These are phyloP conservation scores for Pyrrhosoma nymphula DNA, from an alignment of 2,888 invertebrate genomes.

Conservation along the genomic window DNA sequence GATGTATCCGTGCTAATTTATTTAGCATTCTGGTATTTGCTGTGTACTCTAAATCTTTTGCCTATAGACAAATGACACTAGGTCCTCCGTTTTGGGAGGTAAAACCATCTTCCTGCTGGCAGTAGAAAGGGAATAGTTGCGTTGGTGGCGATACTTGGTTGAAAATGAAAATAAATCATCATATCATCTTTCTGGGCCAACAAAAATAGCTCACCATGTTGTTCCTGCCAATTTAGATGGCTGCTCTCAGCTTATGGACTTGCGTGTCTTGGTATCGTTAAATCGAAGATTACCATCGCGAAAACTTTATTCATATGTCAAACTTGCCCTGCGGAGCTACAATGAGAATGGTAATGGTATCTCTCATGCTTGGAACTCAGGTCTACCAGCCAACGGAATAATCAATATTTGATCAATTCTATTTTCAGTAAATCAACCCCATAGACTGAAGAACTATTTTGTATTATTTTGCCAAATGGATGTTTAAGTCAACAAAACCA, in stretches of 20 bases:
- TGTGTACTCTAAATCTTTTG: too few relatives aligned
- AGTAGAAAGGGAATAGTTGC: neutral
- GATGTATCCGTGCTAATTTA: too few relatives aligned
- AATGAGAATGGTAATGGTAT: neutral
- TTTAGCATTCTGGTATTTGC: too few relatives aligned
- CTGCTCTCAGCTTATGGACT: constrained; percentile 8
- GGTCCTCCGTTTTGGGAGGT: too few relatives aligned
- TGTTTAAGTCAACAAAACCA: neutral
- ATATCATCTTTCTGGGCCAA: neutral
- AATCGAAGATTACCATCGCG: constrained; percentile 25
- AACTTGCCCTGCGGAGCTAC: neutral
- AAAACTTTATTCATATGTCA: neutral
- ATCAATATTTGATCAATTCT: constrained; percentile 11
- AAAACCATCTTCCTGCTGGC: too few relatives aligned
- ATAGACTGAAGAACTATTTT: neutral
- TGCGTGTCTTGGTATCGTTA: constrained; percentile 19
- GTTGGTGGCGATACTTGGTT: neutral
- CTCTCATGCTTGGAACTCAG: neutral
- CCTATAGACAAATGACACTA: too few relatives aligned
- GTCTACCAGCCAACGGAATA: neutral
- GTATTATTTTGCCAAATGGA: neutral
- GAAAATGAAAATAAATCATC: neutral
- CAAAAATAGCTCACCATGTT: neutral
- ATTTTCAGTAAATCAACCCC: neutral
- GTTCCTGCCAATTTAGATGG: neutral